Conservation (phyloP, 2,797 vertebrate species). For the Clangula hyemalis region DNA sequence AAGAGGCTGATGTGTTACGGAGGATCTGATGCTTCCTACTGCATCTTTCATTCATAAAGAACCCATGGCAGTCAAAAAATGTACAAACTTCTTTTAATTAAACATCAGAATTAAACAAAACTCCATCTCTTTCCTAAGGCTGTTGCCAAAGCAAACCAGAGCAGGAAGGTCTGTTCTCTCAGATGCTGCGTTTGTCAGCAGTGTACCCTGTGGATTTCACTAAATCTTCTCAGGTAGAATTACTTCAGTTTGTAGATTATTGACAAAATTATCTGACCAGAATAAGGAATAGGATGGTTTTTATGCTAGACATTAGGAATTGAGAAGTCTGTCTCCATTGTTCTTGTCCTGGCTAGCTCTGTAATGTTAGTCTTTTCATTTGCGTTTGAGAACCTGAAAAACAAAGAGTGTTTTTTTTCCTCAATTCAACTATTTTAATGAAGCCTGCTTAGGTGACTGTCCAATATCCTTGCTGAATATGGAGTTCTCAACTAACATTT, state of each 20-base stretch:
- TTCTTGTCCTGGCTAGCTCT: background rate
- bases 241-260: background rate
- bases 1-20: background rate
- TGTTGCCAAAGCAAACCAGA: background rate
- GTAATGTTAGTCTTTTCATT: background rate
- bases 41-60: background rate
- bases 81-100: background rate
- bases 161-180: background rate
- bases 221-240: background rate
- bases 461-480: background rate
- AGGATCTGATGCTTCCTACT: background rate
- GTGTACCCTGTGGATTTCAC: background rate
- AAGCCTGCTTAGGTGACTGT: background rate
- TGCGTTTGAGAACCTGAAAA: background rate
- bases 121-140: background rate
- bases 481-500: background rate
- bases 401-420: no score
- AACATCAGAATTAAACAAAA: background rate
- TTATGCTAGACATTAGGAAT: background rate
- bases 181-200: background rate
- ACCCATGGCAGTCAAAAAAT: background rate
- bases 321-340: background rate
- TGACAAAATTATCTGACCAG: background rate
- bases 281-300: background rate
- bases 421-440: background rate